Conservation (phyloP, 2,113 vertebrate species). For the Etheostoma spectabile region DNA sequence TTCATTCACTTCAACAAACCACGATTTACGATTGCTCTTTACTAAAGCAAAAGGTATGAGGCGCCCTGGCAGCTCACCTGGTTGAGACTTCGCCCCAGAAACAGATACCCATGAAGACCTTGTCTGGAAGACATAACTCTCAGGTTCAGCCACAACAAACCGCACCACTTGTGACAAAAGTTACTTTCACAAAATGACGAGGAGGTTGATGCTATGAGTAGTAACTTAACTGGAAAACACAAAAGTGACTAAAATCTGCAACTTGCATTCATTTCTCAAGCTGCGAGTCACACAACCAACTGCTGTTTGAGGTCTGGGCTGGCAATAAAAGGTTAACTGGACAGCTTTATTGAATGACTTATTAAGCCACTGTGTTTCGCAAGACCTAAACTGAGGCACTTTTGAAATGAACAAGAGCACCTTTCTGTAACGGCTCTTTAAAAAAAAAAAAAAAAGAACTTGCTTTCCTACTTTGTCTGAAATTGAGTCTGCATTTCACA, state of each 20-base stretch:
- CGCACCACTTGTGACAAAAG: conserved; percentile 18
- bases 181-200: conserved; percentile 22
- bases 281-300: conserved; percentile 47
- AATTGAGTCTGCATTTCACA: conserved; percentile 59
- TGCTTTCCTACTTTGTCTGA: conserved; percentile 51
- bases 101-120: conserved; percentile 59
- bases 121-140: conserved; percentile 61
- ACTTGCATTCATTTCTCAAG: conserved; percentile 23
- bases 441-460: conserved; percentile 13
- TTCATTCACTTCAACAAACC: no score
- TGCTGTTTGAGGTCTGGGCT: conserved; percentile 47
- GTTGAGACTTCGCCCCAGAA: not conserved
- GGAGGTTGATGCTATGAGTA: not conserved
- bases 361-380: conserved; percentile 68
- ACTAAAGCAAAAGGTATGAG: no score
- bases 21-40: no score
- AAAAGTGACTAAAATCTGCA: conserved; percentile 45
- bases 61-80: no score
- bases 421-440: conserved; percentile 48
- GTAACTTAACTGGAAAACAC: conserved; percentile 1
- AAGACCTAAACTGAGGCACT: conserved; percentile 55
- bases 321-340: conserved; percentile 71
- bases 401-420: conserved; percentile 74
- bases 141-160: conserved; percentile 68
- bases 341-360: conserved; percentile 78